Conservation (phyloP, 2,797 vertebrate genomes). For the Siniperca scherzeri region DNA sequence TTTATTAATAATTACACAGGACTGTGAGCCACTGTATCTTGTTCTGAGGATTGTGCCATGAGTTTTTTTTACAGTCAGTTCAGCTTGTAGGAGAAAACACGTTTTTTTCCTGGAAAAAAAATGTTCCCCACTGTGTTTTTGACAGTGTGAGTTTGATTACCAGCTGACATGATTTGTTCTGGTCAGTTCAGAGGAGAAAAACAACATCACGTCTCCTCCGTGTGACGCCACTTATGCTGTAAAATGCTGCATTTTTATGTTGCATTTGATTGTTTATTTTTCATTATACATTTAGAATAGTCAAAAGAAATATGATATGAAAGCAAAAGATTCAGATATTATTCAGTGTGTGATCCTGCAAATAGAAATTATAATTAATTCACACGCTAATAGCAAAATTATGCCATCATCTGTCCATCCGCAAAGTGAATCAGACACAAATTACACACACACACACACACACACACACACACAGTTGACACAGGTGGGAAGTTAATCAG, state of each 20-base stretch:
- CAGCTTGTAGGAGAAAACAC: neutral
- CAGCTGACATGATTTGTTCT: conserved; percentile 7
- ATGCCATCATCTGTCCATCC: conserved; percentile 12
- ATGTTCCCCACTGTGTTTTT: neutral
- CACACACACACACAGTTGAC: conserved; percentile 9
- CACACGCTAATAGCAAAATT: conserved; percentile 4
- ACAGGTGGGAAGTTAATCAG: conserved; percentile 32
- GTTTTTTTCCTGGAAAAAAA: neutral
- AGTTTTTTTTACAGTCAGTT: neutral
- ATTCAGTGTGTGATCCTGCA: neutral
- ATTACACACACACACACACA: conserved; percentile 10
- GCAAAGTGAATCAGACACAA: conserved; percentile 13
- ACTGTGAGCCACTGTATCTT: neutral
- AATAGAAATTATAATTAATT: conserved; percentile 13
- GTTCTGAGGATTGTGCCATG: neutral
- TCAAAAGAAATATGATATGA: neutral
- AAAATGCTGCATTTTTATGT: neutral
- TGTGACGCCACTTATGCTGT: neutral
- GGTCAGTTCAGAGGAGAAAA: conserved; percentile 17
- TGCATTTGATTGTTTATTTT: neutral
- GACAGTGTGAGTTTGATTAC: conserved; percentile 10
- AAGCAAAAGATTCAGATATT: neutral
- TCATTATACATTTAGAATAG: neutral
- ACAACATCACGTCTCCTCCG: neutral
- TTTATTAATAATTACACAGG: neutral